A percentile compares a stretch with the other conserved stretches of the same genome.
phyloP scores from a whole-genome alignment of 2,113 vertebrate genomes.

The Cranoglanis bouderius region DNA sequence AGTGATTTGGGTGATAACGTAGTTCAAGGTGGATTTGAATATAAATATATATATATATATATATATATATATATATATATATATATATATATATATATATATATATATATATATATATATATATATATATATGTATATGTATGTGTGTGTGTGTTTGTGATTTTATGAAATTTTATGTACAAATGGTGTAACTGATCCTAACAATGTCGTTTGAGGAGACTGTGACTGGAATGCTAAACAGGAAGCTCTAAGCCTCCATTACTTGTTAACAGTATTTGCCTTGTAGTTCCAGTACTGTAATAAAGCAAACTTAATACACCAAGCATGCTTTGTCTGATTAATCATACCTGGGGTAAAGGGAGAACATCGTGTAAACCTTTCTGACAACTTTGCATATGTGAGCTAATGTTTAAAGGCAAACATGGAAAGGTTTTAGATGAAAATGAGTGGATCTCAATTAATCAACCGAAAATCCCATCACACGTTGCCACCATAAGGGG shows the following conservation, averaged over 20 bases:
- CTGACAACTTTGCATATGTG: neutral
- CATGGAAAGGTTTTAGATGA: constrained; percentile 1
- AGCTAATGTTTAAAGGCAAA: neutral
- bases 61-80: neutral
- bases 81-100: neutral
- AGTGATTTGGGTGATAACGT: neutral
- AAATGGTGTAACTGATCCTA: neutral
- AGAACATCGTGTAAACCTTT: neutral
- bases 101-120: neutral
- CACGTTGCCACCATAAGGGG: neutral
- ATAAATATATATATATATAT: neutral
- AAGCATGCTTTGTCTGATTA: neutral
- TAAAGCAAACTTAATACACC: neutral
- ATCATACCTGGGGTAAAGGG: neutral
- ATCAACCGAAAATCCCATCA: neutral
- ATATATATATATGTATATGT: too few species aligned
- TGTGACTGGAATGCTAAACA: too few species aligned
- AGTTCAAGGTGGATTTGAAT: neutral
- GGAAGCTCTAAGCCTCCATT: neutral
- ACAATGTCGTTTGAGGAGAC: neutral
- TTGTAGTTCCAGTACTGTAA: neutral
- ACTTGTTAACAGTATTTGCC: neutral
- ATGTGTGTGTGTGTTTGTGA: too few species aligned
- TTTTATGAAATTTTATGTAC: neutral
- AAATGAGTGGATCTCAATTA: constrained; percentile 5